Evolutionary conservation across 1,140 invertebrate genomes (phyloP), one percentile per base, ranked within the genome.

Genomic region (Dinoponera quadriceps): DNA sequence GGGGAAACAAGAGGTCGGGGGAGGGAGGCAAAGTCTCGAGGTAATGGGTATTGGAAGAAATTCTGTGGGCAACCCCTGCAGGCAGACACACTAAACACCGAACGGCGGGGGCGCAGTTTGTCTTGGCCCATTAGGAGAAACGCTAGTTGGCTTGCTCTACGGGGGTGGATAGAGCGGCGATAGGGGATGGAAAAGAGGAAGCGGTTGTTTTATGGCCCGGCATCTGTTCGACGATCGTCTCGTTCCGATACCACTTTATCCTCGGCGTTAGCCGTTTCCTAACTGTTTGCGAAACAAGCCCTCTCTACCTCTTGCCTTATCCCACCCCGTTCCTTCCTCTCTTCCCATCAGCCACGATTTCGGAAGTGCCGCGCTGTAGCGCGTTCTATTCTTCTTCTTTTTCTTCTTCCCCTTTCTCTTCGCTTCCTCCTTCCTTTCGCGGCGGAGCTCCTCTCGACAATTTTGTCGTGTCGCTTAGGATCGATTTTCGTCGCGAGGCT

Each of bases 211-310:
- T 94, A 94, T 94, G 91, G 91, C 91, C 90, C 90, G 90, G 93
- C 94, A 94, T 94, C 94, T 94, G 93, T 94, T 94, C 94, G 94
- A 94, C 94, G 94, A 94, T 94, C 94, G 93, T 94, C 93, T 94
- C 93, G 93, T 94, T 94, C 93, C 94, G 94, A 94, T 94, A 94
- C 94, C 93, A 94, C 94, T 94, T 94, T 94, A 94, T 94, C 93
- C 93, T 94, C 89, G 85, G 93, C 92, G 93, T 94, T 94, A 93
- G 92, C 92, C 86, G 88, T 92, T 94, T 94, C 93, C 92, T 93
- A 94, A 94, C 93, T 94, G 92, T 94, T 94, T 93, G 92, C 92
- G 94, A 94, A 94, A 94, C 93, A 94, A 93, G 88, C 88, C 62
- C 59, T 77, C 72, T 87, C 69, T 78, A 57, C 60, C 60, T 62